phyloP scores from a whole-genome alignment of 2,113 vertebrate species.

The Pituophis catenifer region DNA sequence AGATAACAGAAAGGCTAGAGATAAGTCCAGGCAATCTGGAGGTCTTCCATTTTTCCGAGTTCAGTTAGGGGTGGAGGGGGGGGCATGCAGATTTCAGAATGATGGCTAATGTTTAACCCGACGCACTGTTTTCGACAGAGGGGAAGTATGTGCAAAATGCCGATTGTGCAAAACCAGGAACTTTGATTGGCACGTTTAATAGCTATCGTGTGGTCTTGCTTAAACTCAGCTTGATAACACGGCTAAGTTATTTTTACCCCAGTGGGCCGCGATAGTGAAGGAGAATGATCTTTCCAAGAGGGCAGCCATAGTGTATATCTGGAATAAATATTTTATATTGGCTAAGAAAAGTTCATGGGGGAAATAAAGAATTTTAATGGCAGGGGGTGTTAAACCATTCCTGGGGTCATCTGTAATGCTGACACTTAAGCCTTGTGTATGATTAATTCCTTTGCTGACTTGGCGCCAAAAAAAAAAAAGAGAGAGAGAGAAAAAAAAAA shows the following conservation, averaged over 20 bases:
- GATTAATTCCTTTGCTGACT: slow-evolving; percentile 39
- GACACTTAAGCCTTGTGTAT: background rate
- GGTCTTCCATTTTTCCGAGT: slow-evolving; percentile 20
- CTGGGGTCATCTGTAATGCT: slow-evolving; percentile 18
- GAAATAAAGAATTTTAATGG: slow-evolving; percentile 52
- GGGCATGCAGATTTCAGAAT: background rate
- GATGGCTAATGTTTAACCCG: slow-evolving; percentile 7
- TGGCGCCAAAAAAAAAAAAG: background rate
- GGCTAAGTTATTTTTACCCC: slow-evolving; percentile 34
- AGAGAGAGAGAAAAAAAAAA: background rate
- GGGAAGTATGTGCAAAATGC: slow-evolving; percentile 17
- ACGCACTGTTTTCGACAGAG: background rate
- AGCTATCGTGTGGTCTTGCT: slow-evolving; percentile 11
- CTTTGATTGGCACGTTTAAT: background rate
- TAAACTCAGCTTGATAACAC: slow-evolving; percentile 20
- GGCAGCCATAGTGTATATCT: slow-evolving; percentile 27
- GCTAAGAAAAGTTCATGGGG: slow-evolving; percentile 46
- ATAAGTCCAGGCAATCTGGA: background rate
- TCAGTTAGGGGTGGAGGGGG: background rate
- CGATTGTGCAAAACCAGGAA: background rate
- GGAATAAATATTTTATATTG: slow-evolving; percentile 5
- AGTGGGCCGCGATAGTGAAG: background rate
- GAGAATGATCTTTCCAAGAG: slow-evolving; percentile 16
- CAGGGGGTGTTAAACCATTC: slow-evolving; percentile 33
- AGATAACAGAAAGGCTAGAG: background rate